A percentile compares a stretch with the other conserved stretches of the same genome.
These are phyloP conservation scores for Nomada hirtipes DNA, from an alignment of 2,888 invertebrate species.

Conservation along the genomic window DNA sequence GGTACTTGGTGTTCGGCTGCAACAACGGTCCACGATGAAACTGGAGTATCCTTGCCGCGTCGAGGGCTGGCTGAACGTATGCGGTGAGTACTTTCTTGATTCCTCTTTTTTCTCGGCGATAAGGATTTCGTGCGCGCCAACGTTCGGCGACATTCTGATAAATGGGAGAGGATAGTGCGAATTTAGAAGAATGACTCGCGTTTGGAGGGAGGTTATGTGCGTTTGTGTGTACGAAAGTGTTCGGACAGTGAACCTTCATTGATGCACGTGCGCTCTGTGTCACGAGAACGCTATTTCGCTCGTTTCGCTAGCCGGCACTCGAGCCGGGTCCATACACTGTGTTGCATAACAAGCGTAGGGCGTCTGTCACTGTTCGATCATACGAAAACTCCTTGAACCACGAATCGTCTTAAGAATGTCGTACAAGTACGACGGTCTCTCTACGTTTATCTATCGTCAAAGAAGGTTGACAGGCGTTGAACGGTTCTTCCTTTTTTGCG, in stretches of 20 bases:
- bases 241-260: constrained; percentile 50
- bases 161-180: not conserved
- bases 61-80: constrained; percentile 87
- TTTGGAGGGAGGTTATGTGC: constrained; percentile 42
- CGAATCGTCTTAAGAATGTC: constrained; percentile 18
- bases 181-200: constrained; percentile 8
- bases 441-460: constrained; percentile 54
- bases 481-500: constrained; percentile 5
- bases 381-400: constrained; percentile 9
- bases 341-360: constrained; percentile 58
- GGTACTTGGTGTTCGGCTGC: constrained; percentile 33
- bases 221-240: constrained; percentile 45
- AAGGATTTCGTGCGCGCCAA: not conserved
- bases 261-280: constrained; percentile 56
- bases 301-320: constrained; percentile 52
- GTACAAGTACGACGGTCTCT: constrained; percentile 13
- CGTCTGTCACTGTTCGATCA: constrained; percentile 23
- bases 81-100: constrained; percentile 83
- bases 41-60: constrained; percentile 86
- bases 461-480: constrained; percentile 40
- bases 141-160: not conserved
- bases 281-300: constrained; percentile 49
- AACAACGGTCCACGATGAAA: constrained; percentile 75
- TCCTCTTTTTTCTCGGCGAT: not conserved
- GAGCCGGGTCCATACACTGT: constrained; percentile 43